These are phyloP conservation scores for Acleris laterana DNA, from an alignment of 2,888 invertebrate genomes.

Conservation along the genomic window DNA sequence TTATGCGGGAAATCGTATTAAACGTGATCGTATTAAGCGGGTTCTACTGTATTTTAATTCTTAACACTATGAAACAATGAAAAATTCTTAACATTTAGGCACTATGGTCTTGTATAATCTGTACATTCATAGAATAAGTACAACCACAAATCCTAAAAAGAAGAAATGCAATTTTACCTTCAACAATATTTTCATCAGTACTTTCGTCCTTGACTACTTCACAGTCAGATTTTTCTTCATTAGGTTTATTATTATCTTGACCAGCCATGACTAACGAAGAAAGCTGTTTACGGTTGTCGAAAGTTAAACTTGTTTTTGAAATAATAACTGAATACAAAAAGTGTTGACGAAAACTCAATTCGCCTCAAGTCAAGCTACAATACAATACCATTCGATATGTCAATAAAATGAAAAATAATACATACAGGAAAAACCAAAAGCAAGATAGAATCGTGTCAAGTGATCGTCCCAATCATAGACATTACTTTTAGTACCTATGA, in stretches of 20 bases:
- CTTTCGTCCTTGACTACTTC: conserved; percentile 47
- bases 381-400: too few species aligned
- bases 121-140: not conserved
- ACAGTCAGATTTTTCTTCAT: conserved; percentile 49
- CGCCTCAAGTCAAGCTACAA: too few species aligned
- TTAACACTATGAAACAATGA: too few species aligned
- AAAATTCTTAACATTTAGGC: too few species aligned
- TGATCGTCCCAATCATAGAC: conserved; percentile 3
- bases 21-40: too few species aligned
- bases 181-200: conserved; percentile 53
- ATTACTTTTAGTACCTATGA: not conserved
- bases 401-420: too few species aligned
- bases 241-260: conserved; percentile 55
- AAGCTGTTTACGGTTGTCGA: not conserved
- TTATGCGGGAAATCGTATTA: too few species aligned
- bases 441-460: conserved; percentile 34
- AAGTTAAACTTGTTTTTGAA: too few species aligned
- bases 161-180: conserved; percentile 50
- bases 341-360: too few species aligned
- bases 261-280: conserved; percentile 54
- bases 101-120: too few species aligned
- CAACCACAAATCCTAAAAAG: not conserved
- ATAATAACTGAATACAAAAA: too few species aligned
- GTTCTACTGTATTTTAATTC: too few species aligned
- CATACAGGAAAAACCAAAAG: conserved; percentile 4